Percentiles rank a stretch among this genome's conserved stretches.
These are phyloP conservation scores for Meandrusa payeni DNA, from an alignment of 2,888 invertebrate genomes.

Conservation along the genomic window DNA sequence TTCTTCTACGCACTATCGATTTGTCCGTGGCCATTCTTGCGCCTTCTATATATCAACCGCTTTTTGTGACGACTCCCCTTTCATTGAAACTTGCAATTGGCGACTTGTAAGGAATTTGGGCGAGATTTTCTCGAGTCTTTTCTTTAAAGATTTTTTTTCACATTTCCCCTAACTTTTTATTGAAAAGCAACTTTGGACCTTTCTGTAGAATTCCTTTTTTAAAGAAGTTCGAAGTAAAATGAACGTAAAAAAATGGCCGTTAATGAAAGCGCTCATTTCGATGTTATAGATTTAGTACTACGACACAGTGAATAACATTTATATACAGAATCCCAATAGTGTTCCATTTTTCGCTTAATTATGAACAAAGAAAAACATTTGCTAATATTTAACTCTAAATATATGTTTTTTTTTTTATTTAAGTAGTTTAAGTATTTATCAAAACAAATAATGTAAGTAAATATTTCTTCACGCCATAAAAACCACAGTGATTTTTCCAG, in stretches of 20 bases:
- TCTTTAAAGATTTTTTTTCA: conserved; percentile 31
- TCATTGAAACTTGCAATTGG: conserved; percentile 71
- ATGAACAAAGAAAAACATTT: too few species aligned
- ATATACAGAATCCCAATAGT: too few species aligned
- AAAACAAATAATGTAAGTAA: too few species aligned
- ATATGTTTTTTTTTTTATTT: too few species aligned
- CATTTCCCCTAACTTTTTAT: conserved; percentile 33
- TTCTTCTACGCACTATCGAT: conserved; percentile 75
- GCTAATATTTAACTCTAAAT: too few species aligned
- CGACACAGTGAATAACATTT: too few species aligned
- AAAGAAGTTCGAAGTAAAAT: conserved; percentile 19
- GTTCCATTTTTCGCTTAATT: too few species aligned
- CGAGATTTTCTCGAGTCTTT: conserved; percentile 49
- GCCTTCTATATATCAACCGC: conserved; percentile 63
- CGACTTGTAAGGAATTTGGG: conserved; percentile 58
- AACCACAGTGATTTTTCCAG: too few species aligned
- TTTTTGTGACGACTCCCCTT: conserved; percentile 60
- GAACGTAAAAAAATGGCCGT: conserved; percentile 20
- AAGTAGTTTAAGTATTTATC: too few species aligned
- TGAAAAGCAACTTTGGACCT: conserved; percentile 30
- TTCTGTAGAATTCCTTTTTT: conserved; percentile 27
- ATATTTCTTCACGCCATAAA: too few species aligned
- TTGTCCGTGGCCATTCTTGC: conserved; percentile 63
- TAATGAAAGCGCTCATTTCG: conserved; percentile 32
- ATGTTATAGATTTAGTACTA: too few species aligned